Evolutionary conservation across 2,113 vertebrate species (phyloP), one percentile per base, ranked within the genome.

Genomic region (Paramisgurnus dabryanus): DNA sequence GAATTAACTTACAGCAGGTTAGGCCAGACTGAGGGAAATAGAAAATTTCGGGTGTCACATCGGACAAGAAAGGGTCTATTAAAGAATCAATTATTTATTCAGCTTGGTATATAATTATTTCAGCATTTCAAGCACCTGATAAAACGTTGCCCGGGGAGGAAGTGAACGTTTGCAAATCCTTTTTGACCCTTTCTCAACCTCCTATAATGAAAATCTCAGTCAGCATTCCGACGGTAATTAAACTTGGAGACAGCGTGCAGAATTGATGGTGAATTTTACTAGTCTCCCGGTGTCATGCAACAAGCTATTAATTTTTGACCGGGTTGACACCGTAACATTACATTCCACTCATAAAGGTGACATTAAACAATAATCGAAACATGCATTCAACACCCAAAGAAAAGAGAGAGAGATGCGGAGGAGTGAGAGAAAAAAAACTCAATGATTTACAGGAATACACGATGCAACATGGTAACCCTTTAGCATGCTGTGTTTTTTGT

Each of bases 181-280:
- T 68, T 71, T 60, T 79, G 80, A 89, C 83, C 85, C 86, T 67
- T 57, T 69, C 11, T 75, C 64, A 60, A 74, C 80, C 74, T 69
- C 47, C 61, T 69, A 78, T 68, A 83, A 87, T 82, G 80, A 87
- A 80, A 81, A 70, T 76, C 43, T 45, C 79, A 63, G 80, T 81
- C 79, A 84, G 73, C 72, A 81, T 79, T 81, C 76, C 58, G 41
- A 71, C 61, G 43, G 84, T 85, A 87, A 86, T 89, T 87, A 87
- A 89, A 87, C 79, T 41, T 61, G 22, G 45, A 60, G 55, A 74
- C 79, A 76, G 68, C 43, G 34, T 18, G 17, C 4, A 40, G 27
- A 79, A 73, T 71, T 79, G 79, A 84, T 78, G 45, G 61, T 61
- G 67, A 81, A 80, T 84, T 75, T 67, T 63, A 63, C 70, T 55